Percentiles rank a stretch among this genome's conserved stretches.
These are phyloP conservation scores for Callithrix jacchus DNA, from an alignment of 2,113 vertebrate species.

Conservation along the genomic window DNA sequence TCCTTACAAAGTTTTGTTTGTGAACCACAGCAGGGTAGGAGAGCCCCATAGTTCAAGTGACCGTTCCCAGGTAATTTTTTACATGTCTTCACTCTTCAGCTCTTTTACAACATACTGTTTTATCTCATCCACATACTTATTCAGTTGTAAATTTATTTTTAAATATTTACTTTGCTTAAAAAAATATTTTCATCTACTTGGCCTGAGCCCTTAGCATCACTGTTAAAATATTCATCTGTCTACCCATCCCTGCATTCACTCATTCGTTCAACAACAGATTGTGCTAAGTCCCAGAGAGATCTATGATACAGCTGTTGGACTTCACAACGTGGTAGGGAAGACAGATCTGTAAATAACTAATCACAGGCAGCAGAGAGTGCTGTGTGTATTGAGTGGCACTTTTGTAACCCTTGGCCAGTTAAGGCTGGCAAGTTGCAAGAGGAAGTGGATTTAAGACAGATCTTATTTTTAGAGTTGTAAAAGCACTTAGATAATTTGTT, in stretches of 20 bases:
- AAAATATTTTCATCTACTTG: background rate
- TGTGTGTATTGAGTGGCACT: background rate
- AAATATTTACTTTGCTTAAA: background rate
- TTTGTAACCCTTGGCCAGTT: background rate
- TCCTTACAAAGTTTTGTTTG: background rate
- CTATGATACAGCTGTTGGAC: background rate
- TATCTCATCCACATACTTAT: background rate
- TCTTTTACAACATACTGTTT: background rate
- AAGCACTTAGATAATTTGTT: conserved; percentile 39
- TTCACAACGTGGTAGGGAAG: background rate
- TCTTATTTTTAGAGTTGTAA: conserved; percentile 69
- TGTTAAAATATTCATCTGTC: background rate
- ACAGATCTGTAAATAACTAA: background rate
- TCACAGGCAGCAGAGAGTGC: background rate
- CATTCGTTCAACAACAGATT: background rate
- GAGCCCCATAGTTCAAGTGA: background rate
- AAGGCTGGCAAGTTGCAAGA: conserved; percentile 21
- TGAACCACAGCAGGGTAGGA: background rate
- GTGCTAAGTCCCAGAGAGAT: background rate
- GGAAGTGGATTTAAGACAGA: conserved; percentile 39
- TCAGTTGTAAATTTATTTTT: background rate
- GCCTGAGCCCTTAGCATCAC: background rate
- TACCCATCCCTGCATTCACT: background rate
- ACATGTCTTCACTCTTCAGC: background rate
- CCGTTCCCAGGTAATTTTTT: background rate